phyloP scores from a whole-genome alignment of 1,140 invertebrate genomes.

The Elymnias hypermnestra region DNA sequence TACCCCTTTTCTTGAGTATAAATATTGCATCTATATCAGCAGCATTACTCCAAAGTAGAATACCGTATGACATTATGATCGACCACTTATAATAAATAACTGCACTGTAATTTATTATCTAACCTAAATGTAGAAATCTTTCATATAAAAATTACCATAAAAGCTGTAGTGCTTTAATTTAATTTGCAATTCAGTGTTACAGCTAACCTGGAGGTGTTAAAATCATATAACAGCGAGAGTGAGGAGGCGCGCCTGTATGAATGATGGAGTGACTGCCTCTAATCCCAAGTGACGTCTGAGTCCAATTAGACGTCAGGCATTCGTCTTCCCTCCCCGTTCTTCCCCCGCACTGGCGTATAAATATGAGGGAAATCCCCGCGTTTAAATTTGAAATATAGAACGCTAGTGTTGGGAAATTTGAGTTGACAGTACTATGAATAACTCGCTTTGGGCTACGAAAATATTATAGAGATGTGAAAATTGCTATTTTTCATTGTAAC shows the following conservation, averaged over 20 bases:
- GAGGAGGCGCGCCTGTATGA: constrained; percentile 48
- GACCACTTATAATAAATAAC: no score
- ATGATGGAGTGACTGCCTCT: constrained; percentile 47
- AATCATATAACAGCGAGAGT: constrained; percentile 25
- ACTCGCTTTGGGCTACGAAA: no score
- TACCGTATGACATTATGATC: no score
- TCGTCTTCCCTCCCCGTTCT: constrained; percentile 42
- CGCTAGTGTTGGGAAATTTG: constrained; percentile 6
- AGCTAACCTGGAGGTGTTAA: constrained; percentile 23
- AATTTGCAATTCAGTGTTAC: constrained; percentile 19
- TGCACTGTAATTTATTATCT: no score
- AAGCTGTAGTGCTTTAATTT: no score
- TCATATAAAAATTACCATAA: neutral
- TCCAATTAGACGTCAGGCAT: constrained; percentile 68
- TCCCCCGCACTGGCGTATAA: constrained; percentile 22
- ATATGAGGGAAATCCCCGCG: constrained; percentile 38
- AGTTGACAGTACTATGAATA: constrained; percentile 1
- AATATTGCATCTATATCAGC: no score
- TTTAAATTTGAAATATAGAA: constrained; percentile 30
- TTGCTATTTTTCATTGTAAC: no score
- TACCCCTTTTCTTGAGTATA: no score
- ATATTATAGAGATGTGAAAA: no score
- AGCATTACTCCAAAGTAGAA: no score
- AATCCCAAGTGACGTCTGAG: constrained; percentile 58
- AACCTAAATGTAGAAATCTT: neutral